Base-by-base conservation (phyloP, 23 tunicate species). In the Styela clava region DNA sequence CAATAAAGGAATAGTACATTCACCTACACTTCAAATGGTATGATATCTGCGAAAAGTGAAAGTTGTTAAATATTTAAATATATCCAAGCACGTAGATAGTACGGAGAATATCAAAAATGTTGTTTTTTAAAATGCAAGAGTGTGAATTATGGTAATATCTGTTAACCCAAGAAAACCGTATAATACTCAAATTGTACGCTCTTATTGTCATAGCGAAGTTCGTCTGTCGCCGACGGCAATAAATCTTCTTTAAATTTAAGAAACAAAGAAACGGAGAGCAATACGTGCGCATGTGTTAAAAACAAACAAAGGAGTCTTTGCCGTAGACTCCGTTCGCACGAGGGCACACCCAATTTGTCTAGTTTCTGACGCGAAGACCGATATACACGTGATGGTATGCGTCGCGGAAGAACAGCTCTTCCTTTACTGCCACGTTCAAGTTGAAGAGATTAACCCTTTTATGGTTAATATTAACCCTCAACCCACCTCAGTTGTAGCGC, bases 361-460 rank as follows among this genome's bases (percentile, higher is more conserved):
- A 44, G 56, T 44, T 44, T 44, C 56, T 44, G 56, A 44, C 56
- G 56, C 56, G 56, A 44, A 12, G 12, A 12, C 56, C 9, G 12
- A 5, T 44, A 7, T 44, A 44, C 56, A 44, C 56, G 56, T 44
- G 56, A 44, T 44, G 56, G 56, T 44, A 44, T 44, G 56, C 56
- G 56, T 7, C 9, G 7, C 56, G 56, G 56, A 44, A 44, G 56
- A 12, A 7, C 56, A 7, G 56, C 7, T 44, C 56, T 44, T 44
- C 56, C 56, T 44, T 44, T 44, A n/a, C 56, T 12, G 56, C 31
- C 71, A 67, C 71, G 71, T 67, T 67, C 71, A 67, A 67, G 71
- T 67, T 67, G 71, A 27, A 1, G 31, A 0, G 30, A 22, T 67
- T 67, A 67, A 67, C 71, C 71, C 71, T 18, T 65, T 67, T 24